Evolutionary conservation across 2,888 invertebrate genomes (phyloP), one percentile per base, ranked within the genome.

Genomic region (Aproaerema taeniolella): DNA sequence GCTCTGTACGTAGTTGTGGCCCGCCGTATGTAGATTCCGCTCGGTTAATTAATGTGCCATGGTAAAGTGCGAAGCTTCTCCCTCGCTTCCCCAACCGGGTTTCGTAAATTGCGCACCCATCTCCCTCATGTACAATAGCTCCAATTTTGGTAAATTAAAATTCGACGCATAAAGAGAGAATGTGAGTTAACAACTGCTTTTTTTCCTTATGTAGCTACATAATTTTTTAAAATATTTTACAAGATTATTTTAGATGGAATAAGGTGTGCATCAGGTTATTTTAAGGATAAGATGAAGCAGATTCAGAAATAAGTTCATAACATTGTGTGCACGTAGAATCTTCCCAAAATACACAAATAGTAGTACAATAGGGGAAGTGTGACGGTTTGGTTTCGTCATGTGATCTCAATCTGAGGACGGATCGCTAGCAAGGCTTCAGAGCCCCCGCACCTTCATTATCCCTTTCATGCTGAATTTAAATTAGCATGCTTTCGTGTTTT

Each of bases 401-500:
- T 64, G 66, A 65, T 71, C 64, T 66, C 60, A 58, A 59, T 54
- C 53, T 57, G 61, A 67, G 61, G 75, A 71, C 72, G 71, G 70
- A 66, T 62, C 57, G 67, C 52, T 60, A 58, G 55, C 53, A 53
- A 40, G 47, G 51, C 46, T 55, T 24, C 24, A 8, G 51, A 50
- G 43, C 36, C 49, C 61, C 52, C 56, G 63, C 69, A 58, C 71
- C 75, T 77, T 85, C 67, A 85, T 87, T 86, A 87, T 86, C 87
- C 87, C 83, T 85, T 83, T 68, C 76, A 76, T 87, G 78, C 73
- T 87, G 87, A 82, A 87, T 87, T 83, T 86, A 69, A 87, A 87
- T 80, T 77, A 82, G 79, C 70, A 74, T 73, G 82, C 73, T 77
- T 74, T 78, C 74, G 60, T 81, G 75, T 78, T 81, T 72, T 69